Evolutionary conservation across 30 jellyfish, hydroid and myxozoan species (phyloP).

Genomic region (Sanderia malayensis): DNA sequence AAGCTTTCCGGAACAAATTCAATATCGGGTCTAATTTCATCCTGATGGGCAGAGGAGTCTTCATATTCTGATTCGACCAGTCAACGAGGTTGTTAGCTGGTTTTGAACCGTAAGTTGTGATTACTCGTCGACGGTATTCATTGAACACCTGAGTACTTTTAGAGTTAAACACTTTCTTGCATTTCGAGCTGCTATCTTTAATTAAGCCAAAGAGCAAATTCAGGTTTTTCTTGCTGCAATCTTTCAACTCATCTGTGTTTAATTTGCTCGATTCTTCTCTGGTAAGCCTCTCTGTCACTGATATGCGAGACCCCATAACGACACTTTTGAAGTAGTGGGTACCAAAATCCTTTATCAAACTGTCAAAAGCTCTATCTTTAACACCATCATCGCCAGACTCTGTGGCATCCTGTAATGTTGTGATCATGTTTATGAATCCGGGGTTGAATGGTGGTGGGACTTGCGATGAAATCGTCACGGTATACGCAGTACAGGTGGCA

Average conservation of each 20-base stretch:
- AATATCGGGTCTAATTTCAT: slow-evolving; percentile 40
- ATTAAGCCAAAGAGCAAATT: background rate
- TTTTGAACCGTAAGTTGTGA: slow-evolving; percentile 30
- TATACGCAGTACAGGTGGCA: slow-evolving; percentile 36
- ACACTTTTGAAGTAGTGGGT: slow-evolving; percentile 48
- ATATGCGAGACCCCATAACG: slow-evolving; percentile 54
- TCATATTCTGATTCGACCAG: slow-evolving; percentile 45
- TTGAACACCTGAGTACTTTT: background rate
- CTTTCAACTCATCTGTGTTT: slow-evolving; percentile 6
- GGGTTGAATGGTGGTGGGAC: slow-evolving; percentile 48
- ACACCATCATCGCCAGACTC: slow-evolving; percentile 14
- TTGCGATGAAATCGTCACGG: slow-evolving; percentile 12
- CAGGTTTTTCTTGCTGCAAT: slow-evolving; percentile 23
- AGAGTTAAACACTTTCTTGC: slow-evolving; percentile 18
- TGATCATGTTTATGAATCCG: slow-evolving; percentile 16
- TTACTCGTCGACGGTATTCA: slow-evolving; percentile 11
- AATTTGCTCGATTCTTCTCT: slow-evolving; percentile 8
- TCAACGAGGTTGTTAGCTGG: slow-evolving; percentile 23
- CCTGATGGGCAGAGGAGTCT: slow-evolving; percentile 33
- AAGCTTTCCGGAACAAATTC: slow-evolving; percentile 26
- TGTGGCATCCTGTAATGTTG: background rate
- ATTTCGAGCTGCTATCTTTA: background rate
- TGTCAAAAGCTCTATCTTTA: slow-evolving; percentile 6
- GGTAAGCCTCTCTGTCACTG: slow-evolving; percentile 27
- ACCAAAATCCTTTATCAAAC: slow-evolving; percentile 41